Conservation (phyloP, 2,797 vertebrate genomes). For the Acipenser transmontanus region DNA sequence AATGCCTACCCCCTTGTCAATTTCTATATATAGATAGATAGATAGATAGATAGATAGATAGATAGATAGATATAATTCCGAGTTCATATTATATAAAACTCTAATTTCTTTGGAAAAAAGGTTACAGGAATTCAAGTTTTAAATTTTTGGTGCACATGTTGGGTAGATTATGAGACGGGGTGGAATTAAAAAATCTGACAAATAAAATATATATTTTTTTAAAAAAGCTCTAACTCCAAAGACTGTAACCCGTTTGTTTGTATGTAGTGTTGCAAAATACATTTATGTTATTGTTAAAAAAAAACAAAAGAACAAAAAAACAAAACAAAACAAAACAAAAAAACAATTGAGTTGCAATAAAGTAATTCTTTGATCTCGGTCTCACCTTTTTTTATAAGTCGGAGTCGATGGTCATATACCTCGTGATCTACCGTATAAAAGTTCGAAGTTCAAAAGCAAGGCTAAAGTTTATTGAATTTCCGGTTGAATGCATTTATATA, state of each 20-base stretch:
- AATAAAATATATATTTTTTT: slow-evolving; percentile 9
- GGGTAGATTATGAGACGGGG: too few species aligned
- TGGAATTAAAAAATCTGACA: not conserved
- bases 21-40: too few species aligned
- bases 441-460: slow-evolving; percentile 57
- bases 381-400: not conserved
- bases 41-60: too few species aligned
- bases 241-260: not conserved
- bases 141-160: too few species aligned
- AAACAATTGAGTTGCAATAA: not conserved
- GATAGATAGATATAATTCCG: too few species aligned
- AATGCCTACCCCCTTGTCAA: too few species aligned
- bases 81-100: too few species aligned
- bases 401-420: slow-evolving; percentile 23
- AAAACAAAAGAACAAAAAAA: too few species aligned
- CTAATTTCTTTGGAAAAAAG: too few species aligned
- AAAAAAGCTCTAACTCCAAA: slow-evolving; percentile 13
- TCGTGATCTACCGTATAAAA: slow-evolving; percentile 26
- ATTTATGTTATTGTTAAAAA: slow-evolving; percentile 3
- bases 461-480: slow-evolving; percentile 57
- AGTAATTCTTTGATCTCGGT: not conserved
- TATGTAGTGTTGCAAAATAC: slow-evolving; percentile 5
- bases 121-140: too few species aligned
- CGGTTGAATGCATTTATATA: slow-evolving; percentile 47
- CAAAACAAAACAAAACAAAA: too few species aligned